phyloP scores from a whole-genome alignment of 2,888 invertebrate genomes.

The Oithona nana region DNA sequence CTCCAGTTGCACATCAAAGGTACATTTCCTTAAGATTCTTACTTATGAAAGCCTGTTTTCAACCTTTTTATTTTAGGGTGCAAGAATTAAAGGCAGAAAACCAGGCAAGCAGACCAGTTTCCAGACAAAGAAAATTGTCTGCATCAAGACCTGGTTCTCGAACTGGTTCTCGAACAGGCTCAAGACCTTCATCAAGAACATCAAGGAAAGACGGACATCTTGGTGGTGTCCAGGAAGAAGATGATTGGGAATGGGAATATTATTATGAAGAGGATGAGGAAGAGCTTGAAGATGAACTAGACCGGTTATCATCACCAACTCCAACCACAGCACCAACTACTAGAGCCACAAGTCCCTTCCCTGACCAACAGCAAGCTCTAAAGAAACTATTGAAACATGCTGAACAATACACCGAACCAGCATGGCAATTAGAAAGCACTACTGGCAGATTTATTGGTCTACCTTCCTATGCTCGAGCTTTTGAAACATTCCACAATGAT shows the following conservation, averaged over 20 bases:
- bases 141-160: constrained; percentile 4
- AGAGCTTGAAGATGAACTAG: constrained; percentile 1
- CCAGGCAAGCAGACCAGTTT: not conserved
- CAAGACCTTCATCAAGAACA: not conserved
- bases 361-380: not conserved
- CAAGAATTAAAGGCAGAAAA: too few species aligned
- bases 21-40: too few species aligned
- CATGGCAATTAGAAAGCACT: not conserved
- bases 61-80: too few species aligned
- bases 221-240: constrained; percentile 4
- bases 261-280: constrained; percentile 12
- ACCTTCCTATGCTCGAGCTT: not conserved
- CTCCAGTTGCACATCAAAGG: not conserved
- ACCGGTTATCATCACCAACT: constrained; percentile 5
- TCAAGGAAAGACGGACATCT: not conserved
- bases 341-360: constrained; percentile 14
- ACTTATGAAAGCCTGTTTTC: too few species aligned
- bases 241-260: constrained; percentile 12
- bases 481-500: not conserved
- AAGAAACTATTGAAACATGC: not conserved
- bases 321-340: constrained; percentile 9
- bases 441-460: not conserved
- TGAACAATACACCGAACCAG: not conserved
- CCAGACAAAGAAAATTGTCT: not conserved
- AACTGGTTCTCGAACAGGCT: constrained; percentile 2